Evolutionary conservation across 1,140 invertebrate species (phyloP), one percentile per base, ranked within the genome.

Genomic region (Akabosia matsudoensis): DNA sequence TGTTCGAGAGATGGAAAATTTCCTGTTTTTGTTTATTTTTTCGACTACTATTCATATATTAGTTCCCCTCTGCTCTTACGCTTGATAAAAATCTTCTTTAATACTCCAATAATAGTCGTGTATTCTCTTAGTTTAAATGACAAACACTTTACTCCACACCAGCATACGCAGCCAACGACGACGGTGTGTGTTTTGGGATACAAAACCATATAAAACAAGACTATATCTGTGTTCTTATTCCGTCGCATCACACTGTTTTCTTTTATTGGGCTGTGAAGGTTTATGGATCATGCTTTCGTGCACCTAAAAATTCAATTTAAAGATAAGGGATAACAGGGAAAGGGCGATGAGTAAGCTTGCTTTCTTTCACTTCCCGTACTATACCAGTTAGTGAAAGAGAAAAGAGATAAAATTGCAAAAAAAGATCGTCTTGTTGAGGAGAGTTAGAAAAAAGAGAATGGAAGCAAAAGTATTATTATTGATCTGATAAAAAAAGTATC

Each of bases 241-340:
- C 37, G 37, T 10, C 37, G 37, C 37, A 45, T 45, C 37, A 45
- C 54, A 24, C 24, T 56, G 54, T 56, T 56, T 56, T 56, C 54
- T 56, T 56, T 56, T 56, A 56, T 56, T 56, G 54, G 54, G 54
- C n/a, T 16, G 54, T 56, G 54, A 56, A 56, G 54, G 61, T 31
- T 67, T 67, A 67, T 67, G 61, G 24, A 67, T 67, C 30, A 30
- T 67, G 61, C 61, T 67, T 67, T 30, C 61, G 61, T 67, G 61
- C 61, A 56, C 54, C 54, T 56, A 56, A 67, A 67, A 67, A 67
- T 67, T 67, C 61, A 67, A 67, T 67, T 67, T 67, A 67, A 67
- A 67, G 61, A 67, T 67, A 67, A 67, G 61, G 61, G 30, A 67
- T 67, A 67, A 45, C 26, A 67, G n/a, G n/a, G n/a, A n/a, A n/a